These are phyloP conservation scores for Phytoseiulus persimilis DNA, from an alignment of 2,888 invertebrate species.

Conservation along the genomic window DNA sequence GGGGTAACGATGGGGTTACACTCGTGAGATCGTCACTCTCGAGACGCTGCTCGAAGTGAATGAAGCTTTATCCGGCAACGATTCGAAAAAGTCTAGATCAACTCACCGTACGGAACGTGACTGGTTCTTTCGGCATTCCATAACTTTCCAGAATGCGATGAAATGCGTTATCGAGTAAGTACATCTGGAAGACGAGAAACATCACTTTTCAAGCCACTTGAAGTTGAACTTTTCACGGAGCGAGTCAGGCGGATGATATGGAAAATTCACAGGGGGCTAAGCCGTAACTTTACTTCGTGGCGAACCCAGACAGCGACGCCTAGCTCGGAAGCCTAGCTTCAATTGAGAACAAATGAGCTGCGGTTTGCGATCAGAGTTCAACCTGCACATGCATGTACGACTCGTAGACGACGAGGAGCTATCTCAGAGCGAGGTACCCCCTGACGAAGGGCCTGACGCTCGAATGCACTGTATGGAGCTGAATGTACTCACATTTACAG, in stretches of 20 bases:
- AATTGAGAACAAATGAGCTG: too few species aligned
- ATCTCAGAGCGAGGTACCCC: background rate
- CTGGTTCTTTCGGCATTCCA: constrained; percentile 11
- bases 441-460: background rate
- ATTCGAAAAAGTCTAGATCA: background rate
- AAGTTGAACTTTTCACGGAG: too few species aligned
- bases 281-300: too few species aligned
- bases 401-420: background rate
- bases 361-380: background rate
- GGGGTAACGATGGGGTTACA: too few species aligned
- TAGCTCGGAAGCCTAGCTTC: too few species aligned
- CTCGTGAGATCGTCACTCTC: too few species aligned
- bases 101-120: constrained; percentile 28
- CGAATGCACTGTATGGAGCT: background rate
- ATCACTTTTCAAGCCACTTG: background rate
- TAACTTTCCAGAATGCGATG: constrained; percentile 12
- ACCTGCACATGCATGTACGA: background rate
- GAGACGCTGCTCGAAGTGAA: background rate
- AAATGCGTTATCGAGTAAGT: constrained; percentile 20
- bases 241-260: too few species aligned
- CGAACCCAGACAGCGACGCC: too few species aligned
- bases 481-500: constrained; percentile 13
- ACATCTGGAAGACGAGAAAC: background rate
- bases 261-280: too few species aligned
- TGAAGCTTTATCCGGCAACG: too few species aligned